Base-by-base conservation (phyloP, 2,797 vertebrate genomes). In the Margarornis squamiger region DNA sequence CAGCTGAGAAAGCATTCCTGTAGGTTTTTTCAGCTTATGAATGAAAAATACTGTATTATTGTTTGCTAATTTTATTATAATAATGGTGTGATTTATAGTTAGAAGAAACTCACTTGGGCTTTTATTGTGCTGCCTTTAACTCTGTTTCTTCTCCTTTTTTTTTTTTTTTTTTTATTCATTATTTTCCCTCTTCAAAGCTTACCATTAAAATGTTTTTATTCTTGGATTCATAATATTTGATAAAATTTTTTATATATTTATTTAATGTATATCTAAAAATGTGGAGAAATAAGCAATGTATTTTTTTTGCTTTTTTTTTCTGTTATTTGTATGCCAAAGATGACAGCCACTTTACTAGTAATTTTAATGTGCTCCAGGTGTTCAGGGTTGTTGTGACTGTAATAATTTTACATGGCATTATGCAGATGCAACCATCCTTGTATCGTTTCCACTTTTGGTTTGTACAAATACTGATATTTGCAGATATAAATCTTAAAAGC, bases 241-340 rank as follows among this genome's bases (percentile, higher is more conserved):
- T 9, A 36, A 36, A 36, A 36, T 36, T 36, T 36, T 36, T 36
- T 36, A 36, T 36, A 45, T 29, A n/a, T 71, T 41, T 32, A n/a
- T 67, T 67, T 12, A 48, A 45, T 12, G 9, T 3, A 1, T 74
- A n/a, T 55, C 48, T 51, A 26, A 71, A 80, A 74, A 71, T 6
- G 2, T 80, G 48, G 65, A 70, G 65, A 79, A 86, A 66, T 36
- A 63, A 70, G 24, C 22, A 67, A 4, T 24, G 27, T 86, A 18
- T 3, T 1, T 57, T 67, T 0, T 1, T 17, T 45, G 43, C 19
- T 21, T 24, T 30, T 88, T 74, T 86, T 75, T 43, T 0, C 34
- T 86, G 19, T 36, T 49, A 74, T 29, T 45, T 86, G 10, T 57
- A 32, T 72, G n/a, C 26, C 34, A 39, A 52, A 77, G 45, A 34